A percentile compares a stretch with the other conserved stretches of the same genome.
phyloP scores from a whole-genome alignment of 2,888 invertebrate genomes.

The Mimas tiliae region DNA sequence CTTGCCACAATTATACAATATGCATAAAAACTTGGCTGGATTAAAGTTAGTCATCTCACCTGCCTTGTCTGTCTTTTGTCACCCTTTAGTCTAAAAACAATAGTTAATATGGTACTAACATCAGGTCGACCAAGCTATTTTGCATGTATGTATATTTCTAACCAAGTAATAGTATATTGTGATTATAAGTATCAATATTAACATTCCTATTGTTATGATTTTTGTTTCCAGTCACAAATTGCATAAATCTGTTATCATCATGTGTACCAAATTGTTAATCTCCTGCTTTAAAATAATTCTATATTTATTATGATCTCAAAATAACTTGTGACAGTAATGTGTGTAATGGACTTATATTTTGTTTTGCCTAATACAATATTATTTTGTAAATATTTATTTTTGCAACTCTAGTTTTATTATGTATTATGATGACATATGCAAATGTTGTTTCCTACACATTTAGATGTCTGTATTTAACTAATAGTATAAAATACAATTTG shows the following conservation, averaged over 20 bases:
- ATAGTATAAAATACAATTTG: constrained; percentile 14
- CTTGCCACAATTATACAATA: constrained; percentile 4
- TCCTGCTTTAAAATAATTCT: constrained; percentile 27
- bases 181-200: constrained; percentile 29
- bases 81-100: no score
- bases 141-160: not conserved
- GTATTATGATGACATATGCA: constrained; percentile 26
- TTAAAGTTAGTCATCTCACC: no score
- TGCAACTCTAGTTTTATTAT: constrained; percentile 37
- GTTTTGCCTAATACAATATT: constrained; percentile 31
- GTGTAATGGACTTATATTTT: constrained; percentile 35
- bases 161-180: constrained; percentile 9
- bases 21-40: not conserved
- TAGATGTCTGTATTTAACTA: constrained; percentile 3
- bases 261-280: constrained; percentile 35
- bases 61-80: no score
- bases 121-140: no score
- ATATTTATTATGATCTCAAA: constrained; percentile 62
- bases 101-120: no score
- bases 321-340: constrained; percentile 48
- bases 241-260: constrained; percentile 42
- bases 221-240: constrained; percentile 32
- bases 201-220: constrained; percentile 41
- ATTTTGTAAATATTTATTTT: constrained; percentile 50
- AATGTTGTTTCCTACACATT: constrained; percentile 6